Evolutionary conservation across 1,140 invertebrate genomes (phyloP).

Genomic region (Zaprionus camerounensis): DNA sequence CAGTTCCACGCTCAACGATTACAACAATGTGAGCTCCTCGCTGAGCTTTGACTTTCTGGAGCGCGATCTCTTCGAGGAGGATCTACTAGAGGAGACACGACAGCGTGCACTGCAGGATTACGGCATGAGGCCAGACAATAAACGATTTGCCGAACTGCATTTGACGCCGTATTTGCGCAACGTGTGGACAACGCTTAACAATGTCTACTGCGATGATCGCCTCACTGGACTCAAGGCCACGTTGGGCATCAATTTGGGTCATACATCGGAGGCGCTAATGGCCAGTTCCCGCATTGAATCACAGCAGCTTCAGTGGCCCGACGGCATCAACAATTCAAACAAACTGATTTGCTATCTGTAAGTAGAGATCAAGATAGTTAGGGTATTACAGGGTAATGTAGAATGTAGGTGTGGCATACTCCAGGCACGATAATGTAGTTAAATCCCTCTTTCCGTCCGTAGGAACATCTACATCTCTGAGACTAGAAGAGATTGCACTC

Average conservation of each 20-base stretch:
- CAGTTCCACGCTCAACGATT: slow-evolving; percentile 40
- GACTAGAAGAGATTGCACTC: no score
- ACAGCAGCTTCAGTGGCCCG: slow-evolving; percentile 76
- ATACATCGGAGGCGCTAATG: slow-evolving; percentile 71
- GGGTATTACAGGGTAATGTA: no score
- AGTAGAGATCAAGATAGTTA: background rate
- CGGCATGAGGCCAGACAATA: slow-evolving; percentile 64
- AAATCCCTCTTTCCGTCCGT: no score
- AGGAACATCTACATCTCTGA: no score
- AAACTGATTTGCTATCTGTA: slow-evolving; percentile 70
- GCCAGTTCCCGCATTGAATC: slow-evolving; percentile 74
- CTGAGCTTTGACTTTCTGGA: slow-evolving; percentile 68
- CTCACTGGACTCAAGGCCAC: slow-evolving; percentile 70
- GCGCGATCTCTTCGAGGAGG: slow-evolving; percentile 65
- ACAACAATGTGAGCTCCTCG: slow-evolving; percentile 41
- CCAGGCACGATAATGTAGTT: no score
- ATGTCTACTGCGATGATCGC: slow-evolving; percentile 70
- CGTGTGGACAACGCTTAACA: slow-evolving; percentile 69
- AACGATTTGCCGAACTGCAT: slow-evolving; percentile 55
- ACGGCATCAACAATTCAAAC: slow-evolving; percentile 80
- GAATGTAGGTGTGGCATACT: no score
- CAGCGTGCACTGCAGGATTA: slow-evolving; percentile 75
- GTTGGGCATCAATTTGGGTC: slow-evolving; percentile 87
- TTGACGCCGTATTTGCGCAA: slow-evolving; percentile 67
- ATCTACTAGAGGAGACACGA: slow-evolving; percentile 71